Evolutionary conservation across 2,888 invertebrate genomes (phyloP), one percentile per base, ranked within the genome.

Genomic region (Lasioglossum malachurum): DNA sequence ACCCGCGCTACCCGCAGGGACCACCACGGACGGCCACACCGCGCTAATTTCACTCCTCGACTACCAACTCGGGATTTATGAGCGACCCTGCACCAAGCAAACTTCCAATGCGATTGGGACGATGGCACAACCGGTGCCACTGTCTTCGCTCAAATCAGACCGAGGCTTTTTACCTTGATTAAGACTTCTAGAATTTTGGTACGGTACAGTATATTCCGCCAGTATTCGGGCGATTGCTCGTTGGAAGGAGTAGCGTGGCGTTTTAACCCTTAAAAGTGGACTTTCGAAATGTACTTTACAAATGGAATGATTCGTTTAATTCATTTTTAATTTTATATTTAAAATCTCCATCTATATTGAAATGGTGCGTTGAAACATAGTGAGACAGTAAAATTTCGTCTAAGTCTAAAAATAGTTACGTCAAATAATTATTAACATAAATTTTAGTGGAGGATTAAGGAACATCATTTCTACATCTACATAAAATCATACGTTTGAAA

Each of bases 1-100:
- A 64, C 19, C 46, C 41, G 79, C 73, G 57, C 57, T n/a, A 57
- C n/a, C 57, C 57, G 57, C 57, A 57, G n/a, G 57, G 57, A 57
- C 57, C n/a, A 57, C 57, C 57, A n/a, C 0, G 1, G 57, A 57
- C n/a, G 12, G n/a, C 10, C 57, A n/a, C 23, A 4, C n/a, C n/a
- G 23, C n/a, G 57, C 71, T 79, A 88, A 87, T 88, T 84, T 82
- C 85, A 72, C 80, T 85, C 72, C 35, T 80, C 80, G 60, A 74
- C 8, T 19, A 38, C 60, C 16, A 16, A 19, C n/a, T 46, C 12
- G 27, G 5, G 49, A 79, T 53, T 77, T 76, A 71, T 35, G 23
- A 75, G n/a, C 38, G 69, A 38, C n/a, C n/a, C 44, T 31, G 16
- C 31, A 2, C 31, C 27, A 8, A 8, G 64, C 27, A 31, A 31